phyloP scores from a whole-genome alignment of 2,888 invertebrate genomes.

The Drosophila meridionalis region DNA sequence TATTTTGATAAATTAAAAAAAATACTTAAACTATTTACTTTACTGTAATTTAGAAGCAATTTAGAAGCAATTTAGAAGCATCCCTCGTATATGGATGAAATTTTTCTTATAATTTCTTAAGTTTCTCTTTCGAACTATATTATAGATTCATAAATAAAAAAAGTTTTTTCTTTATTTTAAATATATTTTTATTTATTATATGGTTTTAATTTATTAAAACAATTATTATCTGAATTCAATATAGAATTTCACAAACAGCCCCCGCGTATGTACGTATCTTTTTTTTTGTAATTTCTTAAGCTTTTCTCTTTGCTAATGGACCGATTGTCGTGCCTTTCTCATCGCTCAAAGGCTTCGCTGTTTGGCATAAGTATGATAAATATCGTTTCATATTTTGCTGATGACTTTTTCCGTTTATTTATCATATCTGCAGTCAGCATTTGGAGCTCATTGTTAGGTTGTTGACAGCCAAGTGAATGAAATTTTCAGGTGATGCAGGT shows the following conservation, averaged over 20 bases:
- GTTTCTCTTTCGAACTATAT: too few relatives aligned
- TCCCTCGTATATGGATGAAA: too few relatives aligned
- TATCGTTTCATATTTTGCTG: slow-evolving; percentile 33
- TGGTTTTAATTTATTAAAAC: too few relatives aligned
- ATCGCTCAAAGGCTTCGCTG: slow-evolving; percentile 15
- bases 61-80: too few relatives aligned
- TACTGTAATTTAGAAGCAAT: too few relatives aligned
- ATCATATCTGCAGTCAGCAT: neutral
- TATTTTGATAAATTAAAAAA: too few relatives aligned
- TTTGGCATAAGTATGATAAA: slow-evolving; percentile 55
- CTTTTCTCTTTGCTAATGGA: slow-evolving; percentile 24
- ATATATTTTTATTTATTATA: neutral
- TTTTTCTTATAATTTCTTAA: too few relatives aligned
- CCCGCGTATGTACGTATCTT: neutral
- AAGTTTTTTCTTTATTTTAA: too few relatives aligned
- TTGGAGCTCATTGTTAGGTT: slow-evolving; percentile 31
- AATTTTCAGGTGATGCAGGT: slow-evolving; percentile 1
- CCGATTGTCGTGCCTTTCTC: slow-evolving; percentile 21
- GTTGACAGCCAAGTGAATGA: slow-evolving; percentile 36
- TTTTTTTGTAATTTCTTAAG: slow-evolving; percentile 3
- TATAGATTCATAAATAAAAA: too few relatives aligned
- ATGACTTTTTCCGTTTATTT: slow-evolving; percentile 24
- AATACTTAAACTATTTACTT: too few relatives aligned
- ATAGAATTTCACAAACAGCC: slow-evolving; percentile 1
- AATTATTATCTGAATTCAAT: neutral